Base-by-base conservation (phyloP, 2,888 invertebrate genomes). In the Strigamia maritima region DNA sequence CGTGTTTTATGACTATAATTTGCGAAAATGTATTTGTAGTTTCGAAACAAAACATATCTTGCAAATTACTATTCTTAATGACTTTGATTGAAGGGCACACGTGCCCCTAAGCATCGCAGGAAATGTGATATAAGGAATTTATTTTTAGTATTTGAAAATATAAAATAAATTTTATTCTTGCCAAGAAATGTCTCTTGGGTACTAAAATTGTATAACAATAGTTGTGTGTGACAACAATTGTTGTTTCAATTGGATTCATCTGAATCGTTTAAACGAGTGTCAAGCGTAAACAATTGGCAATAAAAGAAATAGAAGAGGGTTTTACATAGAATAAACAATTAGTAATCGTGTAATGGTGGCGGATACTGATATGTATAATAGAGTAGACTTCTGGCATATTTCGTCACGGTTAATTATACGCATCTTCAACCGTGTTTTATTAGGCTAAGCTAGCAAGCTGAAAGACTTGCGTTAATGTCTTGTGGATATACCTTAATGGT, bases 71-170 rank as follows among this genome's bases (percentile, higher is more conserved):
- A 14, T 31, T 40, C n/a, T 40, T 40, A 35, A 26, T 35, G 8
- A 26, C 12, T 75, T 38, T 76, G 44, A 76, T 76, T 76, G 35
- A 40, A 76, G 76, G 40, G 76, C 40, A 40, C n/a, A 12, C 22
- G 7, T n/a, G 38, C 10, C 40, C 22, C 10, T 60, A 60, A 24
- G 60, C 24, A 10, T 16, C 19, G 10, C 60, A 60, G 60, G 60
- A 60, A 60, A 60, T 60, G 31, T 31, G 31, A 31, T 7, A 31
- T 31, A 31, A 31, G 31, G 31, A 31, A 31, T 31, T 31, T 31
- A 31, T 2, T 31, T 31, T 31, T 31, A 31, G 31, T 7, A 31
- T n/a, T n/a, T n/a, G n/a, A n/a, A n/a, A n/a, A n/a, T n/a, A n/a
- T n/a, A n/a, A n/a, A n/a, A n/a, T n/a, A n/a, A n/a, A n/a, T n/a